phyloP scores from a whole-genome alignment of 2,113 vertebrate species.

The Microtus oregoni region DNA sequence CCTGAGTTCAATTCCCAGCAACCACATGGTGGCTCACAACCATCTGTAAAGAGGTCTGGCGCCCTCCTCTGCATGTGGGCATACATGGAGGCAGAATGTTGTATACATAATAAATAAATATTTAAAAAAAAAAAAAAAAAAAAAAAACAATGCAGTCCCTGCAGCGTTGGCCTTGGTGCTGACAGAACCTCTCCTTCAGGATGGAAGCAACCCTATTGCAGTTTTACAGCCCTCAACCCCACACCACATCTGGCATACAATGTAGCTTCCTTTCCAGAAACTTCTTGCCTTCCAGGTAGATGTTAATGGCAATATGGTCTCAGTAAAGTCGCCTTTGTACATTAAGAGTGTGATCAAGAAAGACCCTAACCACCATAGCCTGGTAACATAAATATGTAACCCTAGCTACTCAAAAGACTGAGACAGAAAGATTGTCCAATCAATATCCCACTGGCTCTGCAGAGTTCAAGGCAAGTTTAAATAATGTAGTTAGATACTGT shows the following conservation, averaged over 20 bases:
- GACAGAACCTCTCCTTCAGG: neutral
- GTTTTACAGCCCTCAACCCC: neutral
- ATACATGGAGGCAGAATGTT: too few relatives aligned
- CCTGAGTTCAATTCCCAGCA: too few relatives aligned
- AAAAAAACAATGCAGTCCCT: neutral
- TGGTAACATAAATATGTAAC: neutral
- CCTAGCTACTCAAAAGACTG: neutral
- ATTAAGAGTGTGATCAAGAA: neutral
- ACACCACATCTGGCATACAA: neutral
- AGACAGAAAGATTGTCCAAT: neutral
- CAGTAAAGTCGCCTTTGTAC: neutral
- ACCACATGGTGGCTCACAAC: too few relatives aligned
- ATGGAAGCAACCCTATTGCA: neutral
- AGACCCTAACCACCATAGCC: neutral
- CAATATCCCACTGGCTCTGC: neutral
- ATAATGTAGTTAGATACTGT: neutral
- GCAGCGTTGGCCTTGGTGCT: neutral
- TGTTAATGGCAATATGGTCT: neutral
- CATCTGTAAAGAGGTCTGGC: too few relatives aligned
- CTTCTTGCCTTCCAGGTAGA: neutral
- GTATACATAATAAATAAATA: too few relatives aligned
- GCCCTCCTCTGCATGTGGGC: too few relatives aligned
- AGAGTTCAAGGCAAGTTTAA: neutral
- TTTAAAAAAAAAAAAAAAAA: too few relatives aligned
- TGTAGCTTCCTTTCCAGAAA: slow-evolving; percentile 41